A percentile compares a stretch with the other conserved stretches of the same genome.
phyloP scores from a whole-genome alignment of 23 tunicate species.

The Ciona savignyi region DNA sequence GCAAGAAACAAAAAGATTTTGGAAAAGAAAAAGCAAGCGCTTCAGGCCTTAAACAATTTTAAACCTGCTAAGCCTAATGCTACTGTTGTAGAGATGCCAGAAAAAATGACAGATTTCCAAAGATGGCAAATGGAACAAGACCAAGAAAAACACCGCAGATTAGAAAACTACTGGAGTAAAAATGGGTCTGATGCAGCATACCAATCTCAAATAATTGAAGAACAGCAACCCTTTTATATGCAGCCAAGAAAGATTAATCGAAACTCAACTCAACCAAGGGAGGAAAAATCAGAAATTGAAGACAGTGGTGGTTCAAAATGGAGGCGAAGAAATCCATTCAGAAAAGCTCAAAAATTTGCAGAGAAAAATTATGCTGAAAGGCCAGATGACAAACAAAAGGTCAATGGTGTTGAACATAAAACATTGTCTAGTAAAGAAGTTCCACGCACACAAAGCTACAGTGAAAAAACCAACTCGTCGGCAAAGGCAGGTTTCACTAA shows the following conservation, averaged over 20 bases:
- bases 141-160: conserved; percentile 20
- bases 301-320: not conserved
- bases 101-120: conserved; percentile 53
- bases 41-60: conserved; percentile 6
- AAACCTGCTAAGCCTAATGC: conserved; percentile 1
- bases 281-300: not conserved
- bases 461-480: not conserved
- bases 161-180: conserved; percentile 6
- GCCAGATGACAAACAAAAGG: not conserved
- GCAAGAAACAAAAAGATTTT: conserved; percentile 7
- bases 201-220: not conserved
- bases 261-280: not conserved
- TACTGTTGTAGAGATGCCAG: not conserved
- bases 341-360: not conserved
- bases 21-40: conserved; percentile 9
- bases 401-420: not conserved
- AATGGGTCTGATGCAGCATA: not conserved
- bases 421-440: not conserved
- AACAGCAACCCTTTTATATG: not conserved
- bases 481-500: conserved; percentile 47
- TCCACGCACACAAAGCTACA: not conserved
- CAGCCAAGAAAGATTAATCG: not conserved
- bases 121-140: conserved; percentile 76
- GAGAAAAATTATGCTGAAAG: not conserved
- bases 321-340: not conserved